Evolutionary conservation across 2,113 vertebrate species (phyloP), one percentile per base, ranked within the genome.

Genomic region (Pipra filicauda): DNA sequence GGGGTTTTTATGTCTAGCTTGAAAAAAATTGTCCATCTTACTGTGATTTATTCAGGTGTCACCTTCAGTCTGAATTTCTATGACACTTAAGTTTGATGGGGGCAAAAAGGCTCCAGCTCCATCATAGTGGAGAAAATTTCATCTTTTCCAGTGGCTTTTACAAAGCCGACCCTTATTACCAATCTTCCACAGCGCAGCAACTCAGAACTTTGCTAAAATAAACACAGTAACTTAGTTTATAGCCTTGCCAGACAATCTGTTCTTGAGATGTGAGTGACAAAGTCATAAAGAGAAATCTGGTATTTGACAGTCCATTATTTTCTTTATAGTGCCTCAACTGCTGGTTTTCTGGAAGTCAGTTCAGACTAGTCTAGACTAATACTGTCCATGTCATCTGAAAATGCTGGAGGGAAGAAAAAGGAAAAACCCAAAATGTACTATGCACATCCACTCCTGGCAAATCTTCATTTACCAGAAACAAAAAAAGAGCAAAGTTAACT

Each of bases 361-460:
- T 80, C 37, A 65, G 39, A 62, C 18, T 41, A 46, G 46, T 33
- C 33, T 57, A 27, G 48, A 57, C 13, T 62, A 54, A 65, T 48
- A 67, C 9, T 59, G 41, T 44, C 49, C 3, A 4, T 49, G 49
- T 44, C 39, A 59, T 46, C n/a, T 64, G 49, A 78, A 85, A 88
- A 75, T 64, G 11, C 20, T 59, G 23, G 26, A 44, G 35, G 24
- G 44, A 71, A 73, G 18, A 19, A 51, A 58, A 82, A 52, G 7
- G 19, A 19, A 30, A 70, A 73, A 2, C 2, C 7, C 43, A 3
- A 0, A 49, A 12, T 0, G 2, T n/a, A 15, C 69, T 55, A 16
- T 20, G 35, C 12, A 57, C 0, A 0, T 17, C 20, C 2, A 14
- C 7, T 66, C n/a, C 31, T 80, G 43, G 28, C 19, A 88, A 61